phyloP scores from a whole-genome alignment of 1,140 invertebrate species.

The Cydia fagiglandana region DNA sequence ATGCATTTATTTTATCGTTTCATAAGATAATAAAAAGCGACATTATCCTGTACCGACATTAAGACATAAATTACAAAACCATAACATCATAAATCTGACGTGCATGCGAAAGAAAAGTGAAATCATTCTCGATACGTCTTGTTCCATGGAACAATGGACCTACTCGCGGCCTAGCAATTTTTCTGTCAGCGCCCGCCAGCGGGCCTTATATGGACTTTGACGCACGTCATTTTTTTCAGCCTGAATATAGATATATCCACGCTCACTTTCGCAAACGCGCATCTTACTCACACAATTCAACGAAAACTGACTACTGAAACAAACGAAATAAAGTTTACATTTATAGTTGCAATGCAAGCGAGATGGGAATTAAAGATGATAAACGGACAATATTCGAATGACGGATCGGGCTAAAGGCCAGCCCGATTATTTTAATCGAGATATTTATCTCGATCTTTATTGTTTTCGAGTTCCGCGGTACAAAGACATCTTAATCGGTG shows the following conservation, averaged over 20 bases:
- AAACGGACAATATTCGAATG: conserved; percentile 42
- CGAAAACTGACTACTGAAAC: background rate
- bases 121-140: conserved; percentile 44
- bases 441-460: conserved; percentile 57
- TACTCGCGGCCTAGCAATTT: conserved; percentile 41
- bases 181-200: conserved; percentile 43
- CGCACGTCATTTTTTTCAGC: conserved; percentile 45
- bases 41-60: conserved; percentile 2
- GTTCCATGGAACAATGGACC: conserved; percentile 45
- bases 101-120: conserved; percentile 35
- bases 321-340: background rate
- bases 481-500: conserved; percentile 44
- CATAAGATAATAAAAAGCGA: conserved; percentile 10
- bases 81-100: conserved; percentile 39
- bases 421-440: conserved; percentile 58
- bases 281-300: background rate
- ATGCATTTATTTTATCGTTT: background rate
- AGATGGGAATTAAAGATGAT: background rate
- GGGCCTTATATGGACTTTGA: conserved; percentile 42
- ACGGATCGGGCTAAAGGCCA: conserved; percentile 54
- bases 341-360: background rate
- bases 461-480: conserved; percentile 51
- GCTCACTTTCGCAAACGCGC: background rate
- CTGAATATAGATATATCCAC: conserved; percentile 40
- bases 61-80: conserved; percentile 22